Evolutionary conservation across 2,113 vertebrate genomes (phyloP), one percentile per base, ranked within the genome.

Genomic region (Dicaeum eximium): DNA sequence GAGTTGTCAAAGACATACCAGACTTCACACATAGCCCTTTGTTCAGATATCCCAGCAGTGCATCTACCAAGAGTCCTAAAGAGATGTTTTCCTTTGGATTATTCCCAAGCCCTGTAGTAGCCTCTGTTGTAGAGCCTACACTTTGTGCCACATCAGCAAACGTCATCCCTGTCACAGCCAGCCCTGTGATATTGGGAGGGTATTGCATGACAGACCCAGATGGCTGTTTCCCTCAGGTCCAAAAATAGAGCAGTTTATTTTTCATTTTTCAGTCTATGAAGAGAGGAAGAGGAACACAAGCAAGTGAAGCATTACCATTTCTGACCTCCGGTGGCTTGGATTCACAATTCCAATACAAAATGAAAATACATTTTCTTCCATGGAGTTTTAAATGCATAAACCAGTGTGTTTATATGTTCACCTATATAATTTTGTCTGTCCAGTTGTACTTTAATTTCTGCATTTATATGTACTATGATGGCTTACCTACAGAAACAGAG

Each of bases 301-400:
- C 3, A 67, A 71, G 69, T n/a, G 7, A 79, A 47, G 40, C 3
- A 1, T 54, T 53, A 64, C 23, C 11, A 72, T 79, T 82, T 24
- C 7, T 18, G 71, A 10, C 8, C 16, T 62, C 20, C 0, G 0
- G 23, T 54, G 23, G 14, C 30, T 86, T 42, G 9, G 74, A 75
- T 58, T 92, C 28, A 25, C 9, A 70, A 7, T 51, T 80, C 19
- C 66, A 60, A 69, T 67, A 27, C 9, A 60, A 8, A 0, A 30
- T 17, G 78, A 72, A 47, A 78, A 69, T 42, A 17, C 19, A 22
- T 2, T 69, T 89, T 81, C 25, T 87, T 87, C 57, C 28, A 15
- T 30, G 18, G 8, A 12, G 2, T 70, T 33, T 79, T 57, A 73
- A 48, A 56, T 33, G 21, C 20, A 31, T 69, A 64, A 70, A 61